Evolutionary conservation across 2,888 invertebrate genomes (phyloP), one percentile per base, ranked within the genome.

Genomic region (Cremastinae sp.): DNA sequence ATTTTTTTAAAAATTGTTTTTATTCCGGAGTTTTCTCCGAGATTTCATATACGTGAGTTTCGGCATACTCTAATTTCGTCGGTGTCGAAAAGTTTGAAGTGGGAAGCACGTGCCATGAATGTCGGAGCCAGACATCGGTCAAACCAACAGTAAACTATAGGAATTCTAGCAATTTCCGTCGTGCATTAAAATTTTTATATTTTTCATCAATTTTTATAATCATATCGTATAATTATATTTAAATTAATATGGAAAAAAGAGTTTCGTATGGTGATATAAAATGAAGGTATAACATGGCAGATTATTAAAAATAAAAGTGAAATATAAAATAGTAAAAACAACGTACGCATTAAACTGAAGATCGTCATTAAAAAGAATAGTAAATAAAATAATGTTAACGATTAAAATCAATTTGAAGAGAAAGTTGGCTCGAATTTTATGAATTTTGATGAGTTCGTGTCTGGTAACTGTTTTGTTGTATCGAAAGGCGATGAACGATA

Each of bases 41-140:
- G 22, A 49, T 22, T 20, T n/a, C n/a, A n/a, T n/a, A n/a, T n/a
- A 58, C 51, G 58, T 20, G 61, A 54, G 22, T 51, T 43, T 68
- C 51, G 75, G 66, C 71, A 54, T 61, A 71, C 75, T 62, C 66
- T 59, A 75, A 49, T 71, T 71, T 62, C 59, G 43, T 3, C 16
- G 36, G 36, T 45, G 56, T 47, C 7, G 4, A 34, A 70, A 61
- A 70, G 43, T 43, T 53, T 14, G 66, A 65, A 38, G 65, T 61
- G 51, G 49, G 22, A 45, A 72, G 45, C 75, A 72, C 75, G 75
- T 75, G 75, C 75, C 43, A 58, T 54, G 54, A 36, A 59, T 47
- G 68, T 75, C 47, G 68, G 75, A 72, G 75, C 68, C 75, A 68
- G 62, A 28, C 43, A 34, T 49, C 75, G 61, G 59, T 70, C 65